Percentiles rank a stretch among this genome's conserved stretches.
Conservation (phyloP, 2,797 vertebrate genomes). For the Neosilurus hyrtlii region DNA sequence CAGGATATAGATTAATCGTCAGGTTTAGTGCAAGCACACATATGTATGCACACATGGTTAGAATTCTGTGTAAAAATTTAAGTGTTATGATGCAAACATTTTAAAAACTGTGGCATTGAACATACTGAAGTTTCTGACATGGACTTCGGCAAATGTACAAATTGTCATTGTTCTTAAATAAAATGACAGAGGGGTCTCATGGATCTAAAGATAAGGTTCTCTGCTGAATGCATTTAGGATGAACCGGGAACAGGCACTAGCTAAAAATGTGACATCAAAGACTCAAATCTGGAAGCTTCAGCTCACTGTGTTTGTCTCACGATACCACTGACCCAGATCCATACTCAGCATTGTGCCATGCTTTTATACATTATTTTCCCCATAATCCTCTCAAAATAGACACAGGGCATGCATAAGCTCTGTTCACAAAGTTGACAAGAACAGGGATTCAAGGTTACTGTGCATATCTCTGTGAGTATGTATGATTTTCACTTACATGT, state of each 20-base stretch:
- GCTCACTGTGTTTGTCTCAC: constrained; percentile 44
- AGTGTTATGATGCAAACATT: background rate
- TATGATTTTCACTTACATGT: constrained; percentile 77
- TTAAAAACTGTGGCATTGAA: background rate
- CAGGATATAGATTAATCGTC: background rate
- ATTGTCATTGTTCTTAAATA: background rate
- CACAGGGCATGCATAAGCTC: constrained; percentile 25
- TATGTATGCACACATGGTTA: constrained; percentile 41
- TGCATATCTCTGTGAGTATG: background rate
- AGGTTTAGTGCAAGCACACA: background rate
- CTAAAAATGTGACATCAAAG: constrained; percentile 61
- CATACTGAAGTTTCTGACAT: constrained; percentile 1
- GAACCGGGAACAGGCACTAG: constrained; percentile 54
- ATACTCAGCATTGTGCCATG: constrained; percentile 64
- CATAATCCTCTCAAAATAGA: constrained; percentile 43
- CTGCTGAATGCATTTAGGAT: background rate
- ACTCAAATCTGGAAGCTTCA: constrained; percentile 50
- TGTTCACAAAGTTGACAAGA: constrained; percentile 26
- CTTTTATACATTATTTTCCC: constrained; percentile 54
- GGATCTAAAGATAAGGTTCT: background rate
- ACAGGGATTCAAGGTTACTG: background rate
- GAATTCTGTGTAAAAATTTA: background rate
- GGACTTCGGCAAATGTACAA: background rate
- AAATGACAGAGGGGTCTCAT: background rate
- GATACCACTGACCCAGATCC: constrained; percentile 71